phyloP scores from a whole-genome alignment of 2,113 vertebrate species.

The Tiliqua scincoides region DNA sequence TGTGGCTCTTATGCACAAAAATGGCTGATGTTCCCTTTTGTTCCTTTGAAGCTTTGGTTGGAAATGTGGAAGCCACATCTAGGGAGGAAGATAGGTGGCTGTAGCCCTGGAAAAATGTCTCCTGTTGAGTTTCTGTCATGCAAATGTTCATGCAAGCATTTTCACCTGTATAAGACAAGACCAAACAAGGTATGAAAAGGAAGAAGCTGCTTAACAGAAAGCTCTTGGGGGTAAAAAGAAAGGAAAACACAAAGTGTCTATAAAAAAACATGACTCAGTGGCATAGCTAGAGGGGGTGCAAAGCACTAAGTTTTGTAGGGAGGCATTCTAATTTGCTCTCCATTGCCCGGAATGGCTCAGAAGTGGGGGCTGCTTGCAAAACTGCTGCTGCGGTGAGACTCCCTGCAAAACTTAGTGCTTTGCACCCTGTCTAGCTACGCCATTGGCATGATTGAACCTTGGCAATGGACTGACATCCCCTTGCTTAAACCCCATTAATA shows the following conservation, averaged over 20 bases:
- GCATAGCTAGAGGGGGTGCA: no score
- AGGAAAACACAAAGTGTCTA: slow-evolving; percentile 48
- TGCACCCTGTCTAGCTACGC: no score
- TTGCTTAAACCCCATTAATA: slow-evolving; percentile 20
- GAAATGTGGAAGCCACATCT: background rate
- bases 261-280: no score
- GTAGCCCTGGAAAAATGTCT: background rate
- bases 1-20: background rate
- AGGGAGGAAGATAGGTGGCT: background rate
- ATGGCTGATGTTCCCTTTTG: slow-evolving; percentile 2
- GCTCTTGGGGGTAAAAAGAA: slow-evolving; percentile 54
- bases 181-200: slow-evolving; percentile 43
- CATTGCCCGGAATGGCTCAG: no score
- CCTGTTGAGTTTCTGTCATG: background rate
- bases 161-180: background rate
- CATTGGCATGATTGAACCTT: slow-evolving; percentile 48
- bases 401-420: no score
- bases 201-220: slow-evolving; percentile 46
- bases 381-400: no score
- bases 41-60: slow-evolving; percentile 8
- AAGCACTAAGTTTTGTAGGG: no score
- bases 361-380: no score
- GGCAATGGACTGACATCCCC: slow-evolving; percentile 47
- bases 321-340: no score
- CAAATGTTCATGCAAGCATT: slow-evolving; percentile 1